Evolutionary conservation across 2,113 vertebrate species (phyloP), one percentile per base, ranked within the genome.

Genomic region (Callocephalon fimbriatum): DNA sequence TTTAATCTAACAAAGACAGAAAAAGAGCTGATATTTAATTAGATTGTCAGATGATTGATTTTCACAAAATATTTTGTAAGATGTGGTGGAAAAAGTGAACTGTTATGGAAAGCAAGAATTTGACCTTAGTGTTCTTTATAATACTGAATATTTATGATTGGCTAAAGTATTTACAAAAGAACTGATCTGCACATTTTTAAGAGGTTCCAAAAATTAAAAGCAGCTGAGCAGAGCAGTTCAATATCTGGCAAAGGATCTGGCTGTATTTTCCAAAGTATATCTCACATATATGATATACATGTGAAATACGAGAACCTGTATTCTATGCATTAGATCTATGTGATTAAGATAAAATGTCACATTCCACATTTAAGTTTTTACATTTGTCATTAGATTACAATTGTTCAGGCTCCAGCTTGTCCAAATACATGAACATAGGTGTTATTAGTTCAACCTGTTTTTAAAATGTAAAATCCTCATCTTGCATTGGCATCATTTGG

Each of bases 201-300:
- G 73, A 70, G 11, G 17, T 78, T 95, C 15, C 38, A 90, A 66
- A 94, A 74, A 68, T 74, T 56, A 79, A 94, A 93, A 91, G 56
- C 70, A 88, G 51, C 35, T 78, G 61, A 81, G 37, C 53, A 56
- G 23, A 65, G 53, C 10, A 70, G 51, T 59, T 94, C 15, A 63
- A 15, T 81, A 58, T 50, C 66, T 96, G 38, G 50, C 73, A 87
- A 77, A 77, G n/a, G 26, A 84, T 56, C 65, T 70, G 58, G 10
- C 56, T 59, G 5, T 82, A 32, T 82, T 90, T 94, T 66, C 54
- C 50, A 19, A 74, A 74, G 61, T 44, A 12, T 77, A 23, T 77
- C 38, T 56, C 53, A 25, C 21, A 2, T 47, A n/a, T 32, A 3
- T 48, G 4, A 58, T 40, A 63, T 14, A 42, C 5, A 13, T 7